Evolutionary conservation across 2,113 vertebrate species (phyloP).

Genomic region (Ciconia stormi): DNA sequence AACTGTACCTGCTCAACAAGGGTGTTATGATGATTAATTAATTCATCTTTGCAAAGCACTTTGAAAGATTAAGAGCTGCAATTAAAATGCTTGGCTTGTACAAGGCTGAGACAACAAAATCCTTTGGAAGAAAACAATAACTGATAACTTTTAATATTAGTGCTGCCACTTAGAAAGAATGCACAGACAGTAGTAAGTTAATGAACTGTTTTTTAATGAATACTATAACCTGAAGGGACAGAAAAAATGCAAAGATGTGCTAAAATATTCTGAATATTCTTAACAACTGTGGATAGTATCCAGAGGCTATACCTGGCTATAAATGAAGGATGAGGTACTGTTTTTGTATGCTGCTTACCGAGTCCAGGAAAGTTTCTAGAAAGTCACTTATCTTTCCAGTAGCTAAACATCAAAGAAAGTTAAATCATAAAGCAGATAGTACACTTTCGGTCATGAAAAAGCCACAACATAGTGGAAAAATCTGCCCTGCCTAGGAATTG

Average conservation of each 20-base stretch:
- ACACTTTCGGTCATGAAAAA: neutral
- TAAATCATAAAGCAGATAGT: neutral
- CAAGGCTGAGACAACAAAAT: conserved; percentile 63
- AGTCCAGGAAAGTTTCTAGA: neutral
- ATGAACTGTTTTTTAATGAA: conserved; percentile 41
- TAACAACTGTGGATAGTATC: neutral
- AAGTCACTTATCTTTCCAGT: neutral
- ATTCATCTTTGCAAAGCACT: conserved; percentile 35
- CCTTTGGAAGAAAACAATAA: conserved; percentile 41
- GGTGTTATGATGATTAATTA: conserved; percentile 30
- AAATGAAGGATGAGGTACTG: neutral
- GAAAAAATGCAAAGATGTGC: neutral
- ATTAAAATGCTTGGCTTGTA: conserved; percentile 46
- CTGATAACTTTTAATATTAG: conserved; percentile 31
- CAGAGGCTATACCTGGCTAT: neutral
- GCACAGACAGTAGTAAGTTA: neutral
- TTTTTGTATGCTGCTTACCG: neutral
- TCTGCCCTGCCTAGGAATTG: neutral
- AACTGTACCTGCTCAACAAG: neutral
- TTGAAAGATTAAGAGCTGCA: conserved; percentile 45
- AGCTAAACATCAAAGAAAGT: neutral
- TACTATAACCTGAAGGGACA: neutral
- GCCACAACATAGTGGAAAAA: neutral
- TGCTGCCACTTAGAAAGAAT: neutral
- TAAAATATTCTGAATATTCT: neutral